Evolutionary conservation across 2,888 invertebrate genomes (phyloP).

Genomic region (Drosophila anceps): DNA sequence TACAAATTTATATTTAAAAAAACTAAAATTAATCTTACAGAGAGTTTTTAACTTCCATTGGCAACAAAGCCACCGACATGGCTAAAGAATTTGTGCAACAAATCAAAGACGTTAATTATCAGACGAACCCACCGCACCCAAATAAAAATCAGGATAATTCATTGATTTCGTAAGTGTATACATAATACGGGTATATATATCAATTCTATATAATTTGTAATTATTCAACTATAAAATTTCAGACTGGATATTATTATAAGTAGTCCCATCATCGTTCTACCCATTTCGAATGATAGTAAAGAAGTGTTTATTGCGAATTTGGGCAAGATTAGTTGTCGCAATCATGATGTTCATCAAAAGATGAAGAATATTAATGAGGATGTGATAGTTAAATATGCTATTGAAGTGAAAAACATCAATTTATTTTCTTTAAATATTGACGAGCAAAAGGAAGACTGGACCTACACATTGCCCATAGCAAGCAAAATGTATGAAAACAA

Average conservation of each 20-base stretch:
- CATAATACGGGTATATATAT: background rate
- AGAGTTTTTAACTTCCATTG: conserved; percentile 93
- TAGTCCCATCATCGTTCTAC: conserved; percentile 96
- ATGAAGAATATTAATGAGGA: conserved; percentile 24
- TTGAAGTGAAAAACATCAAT: conserved; percentile 95
- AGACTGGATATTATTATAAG: conserved; percentile 92
- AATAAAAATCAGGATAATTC: conserved; percentile 31
- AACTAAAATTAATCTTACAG: conserved; percentile 82
- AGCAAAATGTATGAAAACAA: conserved; percentile 91
- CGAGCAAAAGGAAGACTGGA: conserved; percentile 84
- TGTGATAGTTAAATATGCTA: conserved; percentile 86
- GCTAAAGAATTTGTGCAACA: conserved; percentile 94
- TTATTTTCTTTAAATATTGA: conserved; percentile 91
- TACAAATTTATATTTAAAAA: background rate
- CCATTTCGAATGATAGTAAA: conserved; percentile 90
- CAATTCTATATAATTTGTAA: background rate
- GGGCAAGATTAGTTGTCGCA: conserved; percentile 92
- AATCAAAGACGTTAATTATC: conserved; percentile 77
- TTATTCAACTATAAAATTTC: conserved; percentile 7
- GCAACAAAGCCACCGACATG: conserved; percentile 96
- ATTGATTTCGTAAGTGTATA: conserved; percentile 51
- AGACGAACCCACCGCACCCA: conserved; percentile 40
- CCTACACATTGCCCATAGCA: conserved; percentile 86
- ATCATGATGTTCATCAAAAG: conserved; percentile 75
- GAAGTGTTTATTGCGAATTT: conserved; percentile 96